Base-by-base conservation (phyloP, 2,797 vertebrate genomes). In the Xiphophorus birchmanni region DNA sequence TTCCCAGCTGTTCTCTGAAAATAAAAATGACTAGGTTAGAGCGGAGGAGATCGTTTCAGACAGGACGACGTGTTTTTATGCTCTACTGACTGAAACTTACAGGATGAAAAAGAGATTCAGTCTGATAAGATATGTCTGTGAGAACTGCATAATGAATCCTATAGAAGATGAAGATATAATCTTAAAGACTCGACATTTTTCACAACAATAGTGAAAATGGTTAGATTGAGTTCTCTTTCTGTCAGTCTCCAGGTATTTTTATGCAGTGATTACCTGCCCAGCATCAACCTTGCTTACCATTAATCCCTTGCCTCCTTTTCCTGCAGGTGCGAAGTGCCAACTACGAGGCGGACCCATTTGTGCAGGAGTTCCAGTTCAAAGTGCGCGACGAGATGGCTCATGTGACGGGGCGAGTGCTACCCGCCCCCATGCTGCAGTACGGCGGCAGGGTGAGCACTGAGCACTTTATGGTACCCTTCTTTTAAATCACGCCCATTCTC, bases 321-420 rank as follows among this genome's bases (percentile, higher is more conserved):
- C 58, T n/a, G 21, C 88, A 99, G 98, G 98, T 99, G 93, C 97
- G 98, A 94, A 99, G 98, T 90, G 98, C 98, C 92, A 99, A 99
- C 95, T 99, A 99, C 0, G 98, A 99, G 86, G 97, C 98, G 0
- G 98, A 99, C 88, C 98, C 98, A 0, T 99, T 99, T 80, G 98
- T 99, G 74, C 98, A 99, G 92, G 98, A 99, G 92, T 99, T 99
- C 95, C 98, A 99, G 86, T 99, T 99, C 95, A 98, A 97, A 84
- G 98, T 99, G 35, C 96, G 98, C 65, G 98, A 99, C 91, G 98
- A 99, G 95, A 99, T 99, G 98, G 98, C 98, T 81, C 98, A 99
- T 0, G 98, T 99, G 94, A 99, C 98, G 0, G 98, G 98, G 77
- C 97, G 98, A 0, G 98, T 99, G 90, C 97, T 99, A 90, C 98